phyloP scores from a whole-genome alignment of 1,140 invertebrate genomes.

The Brachionus calyciflorus region DNA sequence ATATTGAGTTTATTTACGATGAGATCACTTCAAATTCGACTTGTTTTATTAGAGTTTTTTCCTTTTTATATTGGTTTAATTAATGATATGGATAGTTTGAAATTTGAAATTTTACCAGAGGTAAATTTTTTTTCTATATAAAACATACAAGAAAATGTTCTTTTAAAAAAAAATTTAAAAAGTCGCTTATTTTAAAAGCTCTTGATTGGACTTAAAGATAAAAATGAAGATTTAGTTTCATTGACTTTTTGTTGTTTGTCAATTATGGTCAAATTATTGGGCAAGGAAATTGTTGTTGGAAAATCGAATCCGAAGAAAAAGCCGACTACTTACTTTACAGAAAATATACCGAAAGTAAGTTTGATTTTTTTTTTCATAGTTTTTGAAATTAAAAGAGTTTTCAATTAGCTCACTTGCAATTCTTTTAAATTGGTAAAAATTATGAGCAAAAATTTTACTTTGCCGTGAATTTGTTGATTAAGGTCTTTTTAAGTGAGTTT shows the following conservation, averaged over 20 bases:
- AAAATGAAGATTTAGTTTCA: constrained; percentile 22
- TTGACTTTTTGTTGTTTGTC: constrained; percentile 21
- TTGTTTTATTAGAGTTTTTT: constrained; percentile 41
- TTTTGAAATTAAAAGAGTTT: too few relatives aligned
- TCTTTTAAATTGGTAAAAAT: too few relatives aligned
- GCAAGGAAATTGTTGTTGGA: constrained; percentile 20
- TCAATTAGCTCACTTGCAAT: too few relatives aligned
- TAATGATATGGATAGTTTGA: constrained; percentile 19
- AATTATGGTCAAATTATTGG: constrained; percentile 34
- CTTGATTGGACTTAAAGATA: constrained; percentile 24
- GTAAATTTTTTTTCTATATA: not conserved
- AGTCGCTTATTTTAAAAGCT: too few relatives aligned
- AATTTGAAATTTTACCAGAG: constrained; percentile 40
- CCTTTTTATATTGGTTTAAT: constrained; percentile 30
- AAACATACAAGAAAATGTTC: too few relatives aligned
- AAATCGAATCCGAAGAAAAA: not conserved
- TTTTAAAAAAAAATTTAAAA: too few relatives aligned
- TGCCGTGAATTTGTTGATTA: too few relatives aligned
- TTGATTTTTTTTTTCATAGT: too few relatives aligned
- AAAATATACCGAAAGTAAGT: constrained; percentile 45
- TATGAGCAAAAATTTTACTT: too few relatives aligned
- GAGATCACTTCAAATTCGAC: not conserved
- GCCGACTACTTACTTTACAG: constrained; percentile 8
- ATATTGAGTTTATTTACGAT: constrained; percentile 34
- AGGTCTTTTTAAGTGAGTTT: not conserved